A percentile compares a stretch with the other conserved stretches of the same genome.
These are phyloP conservation scores for Eretmochelys imbricata DNA, from an alignment of 2,113 vertebrate genomes.

Conservation along the genomic window DNA sequence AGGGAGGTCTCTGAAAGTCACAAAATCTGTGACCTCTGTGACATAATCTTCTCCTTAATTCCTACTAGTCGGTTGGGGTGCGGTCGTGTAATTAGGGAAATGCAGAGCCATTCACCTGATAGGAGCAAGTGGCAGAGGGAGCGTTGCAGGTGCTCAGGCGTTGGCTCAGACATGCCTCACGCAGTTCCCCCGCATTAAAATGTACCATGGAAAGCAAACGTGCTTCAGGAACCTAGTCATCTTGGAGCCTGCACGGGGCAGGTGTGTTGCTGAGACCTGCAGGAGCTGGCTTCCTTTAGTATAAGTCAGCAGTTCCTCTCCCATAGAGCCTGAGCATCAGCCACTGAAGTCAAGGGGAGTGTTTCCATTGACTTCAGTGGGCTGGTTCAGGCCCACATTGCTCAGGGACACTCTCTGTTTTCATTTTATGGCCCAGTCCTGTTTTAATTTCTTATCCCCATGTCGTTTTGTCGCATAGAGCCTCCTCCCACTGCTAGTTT, in stretches of 20 bases:
- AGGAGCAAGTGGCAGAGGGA: background rate
- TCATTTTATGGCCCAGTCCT: accelerated
- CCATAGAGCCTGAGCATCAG: background rate
- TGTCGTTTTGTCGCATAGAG: background rate
- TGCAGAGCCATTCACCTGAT: background rate
- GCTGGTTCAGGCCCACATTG: background rate
- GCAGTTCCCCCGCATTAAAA: background rate
- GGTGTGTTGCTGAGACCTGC: accelerated
- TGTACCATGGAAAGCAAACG: accelerated
- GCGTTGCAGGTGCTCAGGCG: background rate
- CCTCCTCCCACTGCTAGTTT: background rate
- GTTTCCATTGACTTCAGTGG: background rate
- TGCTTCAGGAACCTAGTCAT: background rate
- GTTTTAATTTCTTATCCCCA: background rate
- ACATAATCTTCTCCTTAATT: too few species aligned
- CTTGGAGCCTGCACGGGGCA: background rate
- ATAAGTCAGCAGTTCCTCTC: accelerated
- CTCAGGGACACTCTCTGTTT: accelerated
- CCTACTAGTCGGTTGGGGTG: background rate
- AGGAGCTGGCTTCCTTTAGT: accelerated
- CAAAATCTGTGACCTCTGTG: too few species aligned
- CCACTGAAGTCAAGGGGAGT: accelerated
- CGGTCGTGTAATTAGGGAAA: accelerated
- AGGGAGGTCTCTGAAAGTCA: too few species aligned
- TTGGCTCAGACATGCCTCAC: background rate